Conservation (phyloP, 2,888 invertebrate genomes). For the Lordiphosa fenestrarum region DNA sequence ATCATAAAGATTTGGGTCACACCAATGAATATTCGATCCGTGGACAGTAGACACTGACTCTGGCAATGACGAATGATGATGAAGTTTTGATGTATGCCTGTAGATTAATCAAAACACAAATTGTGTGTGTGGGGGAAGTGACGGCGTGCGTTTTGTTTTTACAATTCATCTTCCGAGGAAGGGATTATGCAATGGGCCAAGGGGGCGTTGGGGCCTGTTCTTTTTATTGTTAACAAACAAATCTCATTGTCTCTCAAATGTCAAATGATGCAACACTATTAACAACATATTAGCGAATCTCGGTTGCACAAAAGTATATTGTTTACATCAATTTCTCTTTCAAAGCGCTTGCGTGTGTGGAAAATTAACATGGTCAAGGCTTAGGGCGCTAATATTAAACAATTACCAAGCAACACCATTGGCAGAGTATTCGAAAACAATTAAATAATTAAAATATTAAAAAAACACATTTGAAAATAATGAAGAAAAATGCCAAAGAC, state of each 20-base stretch:
- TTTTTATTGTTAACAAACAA: constrained; percentile 23
- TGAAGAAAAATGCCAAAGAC: constrained; percentile 21
- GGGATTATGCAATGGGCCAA: constrained; percentile 21
- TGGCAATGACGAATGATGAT: constrained; percentile 51
- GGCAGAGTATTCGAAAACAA: constrained; percentile 28
- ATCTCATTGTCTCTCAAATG: constrained; percentile 12
- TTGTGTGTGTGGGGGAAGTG: constrained; percentile 28
- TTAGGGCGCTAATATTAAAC: constrained; percentile 34
- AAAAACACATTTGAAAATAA: constrained; percentile 14
- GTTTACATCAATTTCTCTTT: constrained; percentile 51
- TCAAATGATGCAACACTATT: constrained; percentile 26
- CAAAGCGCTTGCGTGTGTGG: constrained; percentile 35
- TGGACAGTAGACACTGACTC: constrained; percentile 12
- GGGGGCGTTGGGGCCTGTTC: constrained; percentile 24
- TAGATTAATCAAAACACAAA: constrained; percentile 59
- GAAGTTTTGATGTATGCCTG: constrained; percentile 57
- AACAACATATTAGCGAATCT: constrained; percentile 29
- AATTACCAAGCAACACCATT: constrained; percentile 40
- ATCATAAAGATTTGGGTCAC: constrained; percentile 56
- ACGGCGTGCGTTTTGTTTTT: constrained; percentile 36
- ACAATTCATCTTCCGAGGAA: constrained; percentile 5
- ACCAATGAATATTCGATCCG: background rate
- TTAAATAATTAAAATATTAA: constrained; percentile 58
- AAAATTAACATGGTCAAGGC: constrained; percentile 66
- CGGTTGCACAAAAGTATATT: constrained; percentile 28